Evolutionary conservation across 2,797 vertebrate species (phyloP).

Genomic region (Myotis planiceps): DNA sequence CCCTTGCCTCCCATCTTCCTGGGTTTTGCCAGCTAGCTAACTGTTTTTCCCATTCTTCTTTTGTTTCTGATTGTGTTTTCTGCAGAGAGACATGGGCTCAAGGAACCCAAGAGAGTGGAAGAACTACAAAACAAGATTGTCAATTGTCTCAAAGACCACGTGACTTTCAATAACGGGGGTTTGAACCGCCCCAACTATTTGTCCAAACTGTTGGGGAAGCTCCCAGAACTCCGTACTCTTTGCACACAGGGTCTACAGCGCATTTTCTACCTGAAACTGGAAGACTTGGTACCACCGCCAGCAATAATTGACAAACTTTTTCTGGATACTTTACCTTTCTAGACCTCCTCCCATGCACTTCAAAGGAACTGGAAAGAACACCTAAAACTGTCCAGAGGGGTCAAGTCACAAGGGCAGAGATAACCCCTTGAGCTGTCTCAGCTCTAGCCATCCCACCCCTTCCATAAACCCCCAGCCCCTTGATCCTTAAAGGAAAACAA

Average conservation of each 20-base stretch:
- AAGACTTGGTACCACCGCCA: slow-evolving; percentile 98
- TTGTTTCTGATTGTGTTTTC: slow-evolving; percentile 64
- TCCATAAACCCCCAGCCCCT: slow-evolving; percentile 29
- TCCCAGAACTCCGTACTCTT: slow-evolving; percentile 98
- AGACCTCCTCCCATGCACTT: slow-evolving; percentile 84
- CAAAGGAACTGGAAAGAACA: slow-evolving; percentile 89
- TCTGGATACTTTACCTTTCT: slow-evolving; percentile 99
- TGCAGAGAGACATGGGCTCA: slow-evolving; percentile 98
- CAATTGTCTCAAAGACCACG: slow-evolving; percentile 99
- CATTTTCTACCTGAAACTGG: slow-evolving; percentile 99
- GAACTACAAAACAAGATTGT: slow-evolving; percentile 99
- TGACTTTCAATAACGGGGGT: slow-evolving; percentile 97
- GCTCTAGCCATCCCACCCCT: slow-evolving; percentile 51
- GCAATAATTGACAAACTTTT: slow-evolving; percentile 99
- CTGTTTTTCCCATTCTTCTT: slow-evolving; percentile 21
- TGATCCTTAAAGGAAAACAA: slow-evolving; percentile 69
- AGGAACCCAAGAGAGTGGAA: slow-evolving; percentile 98
- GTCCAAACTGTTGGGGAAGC: slow-evolving; percentile 99
- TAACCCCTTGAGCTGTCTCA: slow-evolving; percentile 73
- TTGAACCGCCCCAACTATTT: slow-evolving; percentile 98
- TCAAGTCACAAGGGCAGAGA: slow-evolving; percentile 75
- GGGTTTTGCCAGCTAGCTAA: slow-evolving; percentile 6
- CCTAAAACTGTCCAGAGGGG: slow-evolving; percentile 64
- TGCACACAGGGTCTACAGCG: slow-evolving; percentile 99
- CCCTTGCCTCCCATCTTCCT: neutral